Evolutionary conservation across 2,113 vertebrate species (phyloP).

Genomic region (Melanocharis versteri): DNA sequence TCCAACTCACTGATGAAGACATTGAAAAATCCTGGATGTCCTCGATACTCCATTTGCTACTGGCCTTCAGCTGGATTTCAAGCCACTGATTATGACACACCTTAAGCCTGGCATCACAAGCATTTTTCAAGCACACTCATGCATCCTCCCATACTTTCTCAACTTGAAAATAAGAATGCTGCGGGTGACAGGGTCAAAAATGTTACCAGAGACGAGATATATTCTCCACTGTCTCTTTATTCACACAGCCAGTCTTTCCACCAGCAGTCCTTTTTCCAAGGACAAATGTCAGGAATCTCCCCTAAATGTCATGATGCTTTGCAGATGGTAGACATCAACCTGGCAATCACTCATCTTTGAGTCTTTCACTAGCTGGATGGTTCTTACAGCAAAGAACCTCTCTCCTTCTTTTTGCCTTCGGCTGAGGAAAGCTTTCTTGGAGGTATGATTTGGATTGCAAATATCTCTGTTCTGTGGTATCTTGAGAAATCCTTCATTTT

Average conservation of each 20-base stretch:
- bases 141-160: not conserved
- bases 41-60: not conserved
- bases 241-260: not conserved
- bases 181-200: not conserved
- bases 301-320: not conserved
- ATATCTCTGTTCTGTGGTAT: not conserved
- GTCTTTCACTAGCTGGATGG: not conserved
- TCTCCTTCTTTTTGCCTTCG: not conserved
- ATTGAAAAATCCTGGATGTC: not conserved
- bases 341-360: not conserved
- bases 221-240: not conserved
- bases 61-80: not conserved
- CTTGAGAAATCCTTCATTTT: not conserved
- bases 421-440: not conserved
- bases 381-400: not conserved
- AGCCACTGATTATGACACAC: not conserved
- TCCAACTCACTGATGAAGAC: not conserved
- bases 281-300: not conserved
- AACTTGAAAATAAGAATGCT: not conserved
- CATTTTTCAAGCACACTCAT: not conserved
- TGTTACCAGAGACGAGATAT: not conserved
- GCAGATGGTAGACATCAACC: not conserved
- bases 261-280: not conserved
- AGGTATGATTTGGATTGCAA: not conserved
- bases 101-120: not conserved